Evolutionary conservation across 2,113 vertebrate species (phyloP).

Genomic region (Engraulis encrasicolus): DNA sequence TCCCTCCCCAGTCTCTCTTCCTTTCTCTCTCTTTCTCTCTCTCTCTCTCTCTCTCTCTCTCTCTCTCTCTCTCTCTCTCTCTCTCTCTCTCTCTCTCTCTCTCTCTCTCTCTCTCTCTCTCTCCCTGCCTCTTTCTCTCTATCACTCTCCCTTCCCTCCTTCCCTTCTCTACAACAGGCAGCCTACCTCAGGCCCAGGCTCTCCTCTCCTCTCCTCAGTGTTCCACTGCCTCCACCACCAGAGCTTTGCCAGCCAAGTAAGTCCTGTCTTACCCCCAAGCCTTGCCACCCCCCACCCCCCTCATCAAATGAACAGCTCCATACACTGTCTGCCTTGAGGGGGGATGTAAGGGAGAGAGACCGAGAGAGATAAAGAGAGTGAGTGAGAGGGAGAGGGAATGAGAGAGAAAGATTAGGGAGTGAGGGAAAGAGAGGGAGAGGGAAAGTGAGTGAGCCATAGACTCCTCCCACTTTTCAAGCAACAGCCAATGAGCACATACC

Average conservation of each 20-base stretch:
- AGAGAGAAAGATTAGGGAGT: too few relatives aligned
- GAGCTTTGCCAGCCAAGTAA: neutral
- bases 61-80: neutral
- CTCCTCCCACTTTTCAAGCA: slow-evolving; percentile 45
- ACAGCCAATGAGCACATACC: slow-evolving; percentile 39
- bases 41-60: neutral
- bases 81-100: neutral
- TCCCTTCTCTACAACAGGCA: neutral
- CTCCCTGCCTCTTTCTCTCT: neutral
- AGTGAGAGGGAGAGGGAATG: slow-evolving; percentile 47
- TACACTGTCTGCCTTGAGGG: neutral
- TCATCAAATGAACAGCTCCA: slow-evolving; percentile 24
- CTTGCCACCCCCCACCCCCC: slow-evolving; percentile 19
- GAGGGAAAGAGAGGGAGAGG: slow-evolving; percentile 48
- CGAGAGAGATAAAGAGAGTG: slow-evolving; percentile 55
- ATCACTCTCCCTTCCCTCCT: neutral
- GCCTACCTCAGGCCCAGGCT: slow-evolving; percentile 12
- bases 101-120: neutral
- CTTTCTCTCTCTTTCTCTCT: too few relatives aligned
- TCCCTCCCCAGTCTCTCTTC: too few relatives aligned
- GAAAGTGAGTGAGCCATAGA: slow-evolving; percentile 10
- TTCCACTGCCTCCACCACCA: neutral
- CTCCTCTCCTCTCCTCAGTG: too few relatives aligned
- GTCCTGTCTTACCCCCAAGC: slow-evolving; percentile 11
- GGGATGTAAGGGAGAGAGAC: slow-evolving; percentile 30